Evolutionary conservation across 2,888 invertebrate genomes (phyloP).

Genomic region (Lithophane semibrunnea): DNA sequence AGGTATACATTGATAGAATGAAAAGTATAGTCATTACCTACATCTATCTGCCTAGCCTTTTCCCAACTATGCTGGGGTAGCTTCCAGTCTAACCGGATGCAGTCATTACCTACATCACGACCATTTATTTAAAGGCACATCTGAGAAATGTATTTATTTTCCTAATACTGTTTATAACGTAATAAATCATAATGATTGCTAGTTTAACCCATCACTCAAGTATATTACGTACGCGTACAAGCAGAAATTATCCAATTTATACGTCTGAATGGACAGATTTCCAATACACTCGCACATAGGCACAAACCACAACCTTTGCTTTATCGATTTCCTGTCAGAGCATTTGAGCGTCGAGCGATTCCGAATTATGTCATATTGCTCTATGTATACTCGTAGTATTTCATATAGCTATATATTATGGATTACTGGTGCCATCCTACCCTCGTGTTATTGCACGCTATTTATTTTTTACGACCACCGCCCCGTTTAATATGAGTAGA

Average conservation of each 20-base stretch:
- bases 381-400: conserved; percentile 29
- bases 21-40: background rate
- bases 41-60: too few relatives aligned
- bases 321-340: conserved; percentile 69
- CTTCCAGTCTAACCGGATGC: too few relatives aligned
- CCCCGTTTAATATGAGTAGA: conserved; percentile 61
- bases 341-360: conserved; percentile 63
- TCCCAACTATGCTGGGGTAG: too few relatives aligned
- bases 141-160: background rate
- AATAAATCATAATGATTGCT: conserved; percentile 17
- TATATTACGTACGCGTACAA: conserved; percentile 28
- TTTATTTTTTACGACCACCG: conserved; percentile 66
- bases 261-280: conserved; percentile 52
- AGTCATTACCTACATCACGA: background rate
- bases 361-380: conserved; percentile 69
- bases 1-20: background rate
- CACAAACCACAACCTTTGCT: conserved; percentile 62
- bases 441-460: conserved; percentile 66
- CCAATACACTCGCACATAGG: conserved; percentile 53
- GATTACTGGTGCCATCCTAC: conserved; percentile 62
- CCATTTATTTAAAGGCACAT: background rate
- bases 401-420: conserved; percentile 44
- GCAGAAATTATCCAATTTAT: conserved; percentile 54
- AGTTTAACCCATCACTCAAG: conserved; percentile 25
- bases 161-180: background rate